Conservation (phyloP, 2,113 vertebrate species). For the Dryoscopus gambensis region DNA sequence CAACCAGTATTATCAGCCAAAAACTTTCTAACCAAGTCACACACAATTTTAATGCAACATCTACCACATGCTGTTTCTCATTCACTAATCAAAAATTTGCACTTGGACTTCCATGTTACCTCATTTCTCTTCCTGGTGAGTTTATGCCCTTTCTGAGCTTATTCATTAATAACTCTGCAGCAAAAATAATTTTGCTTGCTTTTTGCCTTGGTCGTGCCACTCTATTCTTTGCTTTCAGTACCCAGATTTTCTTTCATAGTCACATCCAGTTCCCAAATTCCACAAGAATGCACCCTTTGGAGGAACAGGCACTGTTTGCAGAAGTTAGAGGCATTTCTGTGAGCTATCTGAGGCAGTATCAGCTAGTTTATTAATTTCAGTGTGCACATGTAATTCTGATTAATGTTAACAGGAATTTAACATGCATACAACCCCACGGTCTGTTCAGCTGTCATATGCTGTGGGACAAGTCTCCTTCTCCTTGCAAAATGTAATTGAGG, state of each 20-base stretch:
- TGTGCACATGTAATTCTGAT: not conserved
- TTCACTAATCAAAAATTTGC: not conserved
- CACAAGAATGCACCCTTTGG: not conserved
- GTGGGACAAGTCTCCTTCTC: not conserved
- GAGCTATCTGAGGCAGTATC: not conserved
- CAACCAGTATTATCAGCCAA: not conserved
- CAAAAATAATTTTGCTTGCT: not conserved
- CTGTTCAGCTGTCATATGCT: not conserved
- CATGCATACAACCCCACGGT: not conserved
- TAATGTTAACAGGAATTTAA: not conserved
- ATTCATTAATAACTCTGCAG: not conserved
- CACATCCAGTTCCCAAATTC: not conserved
- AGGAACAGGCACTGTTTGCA: fast-evolving
- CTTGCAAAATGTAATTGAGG: not conserved
- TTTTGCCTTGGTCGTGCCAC: not conserved
- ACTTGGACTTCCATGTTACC: not conserved
- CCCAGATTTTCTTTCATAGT: not conserved
- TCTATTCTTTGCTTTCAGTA: not conserved
- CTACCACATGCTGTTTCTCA: not conserved
- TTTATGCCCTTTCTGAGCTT: not conserved
- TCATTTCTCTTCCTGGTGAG: not conserved
- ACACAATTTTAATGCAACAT: not conserved
- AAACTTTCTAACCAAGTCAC: not conserved
- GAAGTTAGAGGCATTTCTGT: not conserved
- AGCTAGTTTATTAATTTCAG: not conserved